phyloP scores from a whole-genome alignment of 1,140 invertebrate genomes.

The Apis cerana region DNA sequence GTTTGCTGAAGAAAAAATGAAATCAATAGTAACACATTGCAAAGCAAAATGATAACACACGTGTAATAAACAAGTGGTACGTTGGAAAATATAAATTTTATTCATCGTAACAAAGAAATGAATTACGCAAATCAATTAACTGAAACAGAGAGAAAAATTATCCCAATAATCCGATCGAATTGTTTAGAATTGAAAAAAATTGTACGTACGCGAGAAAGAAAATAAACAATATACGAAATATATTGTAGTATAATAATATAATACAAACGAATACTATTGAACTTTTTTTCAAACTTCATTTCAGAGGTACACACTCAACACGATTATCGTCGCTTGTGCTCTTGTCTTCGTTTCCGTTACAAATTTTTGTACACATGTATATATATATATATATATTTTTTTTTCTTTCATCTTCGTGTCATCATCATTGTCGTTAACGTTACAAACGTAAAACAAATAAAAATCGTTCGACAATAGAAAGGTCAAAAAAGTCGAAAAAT shows the following conservation, averaged over 20 bases:
- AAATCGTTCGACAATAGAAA: too few relatives aligned
- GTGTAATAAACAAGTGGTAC: background rate
- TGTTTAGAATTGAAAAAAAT: too few relatives aligned
- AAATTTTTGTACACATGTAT: background rate
- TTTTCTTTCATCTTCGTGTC: too few relatives aligned
- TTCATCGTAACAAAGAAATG: background rate
- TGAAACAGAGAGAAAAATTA: background rate
- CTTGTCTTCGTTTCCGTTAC: too few relatives aligned
- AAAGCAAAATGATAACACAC: too few relatives aligned
- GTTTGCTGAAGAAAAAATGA: too few relatives aligned
- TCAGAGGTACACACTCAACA: background rate
- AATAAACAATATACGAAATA: background rate
- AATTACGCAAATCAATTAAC: background rate
- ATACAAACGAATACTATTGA: background rate
- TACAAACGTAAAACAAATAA: too few relatives aligned
- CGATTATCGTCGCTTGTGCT: background rate
- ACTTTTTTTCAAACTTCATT: background rate
- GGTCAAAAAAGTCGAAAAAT: too few relatives aligned
- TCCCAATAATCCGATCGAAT: background rate
- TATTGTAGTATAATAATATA: background rate
- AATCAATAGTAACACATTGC: too few relatives aligned
- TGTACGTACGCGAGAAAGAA: too few relatives aligned
- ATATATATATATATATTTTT: too few relatives aligned
- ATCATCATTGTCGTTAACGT: too few relatives aligned
- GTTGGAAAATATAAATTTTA: constrained; percentile 5